Percentiles rank a stretch among this genome's conserved stretches.
phyloP scores from a whole-genome alignment of 2,113 vertebrate species.

The Anolis carolinensis region DNA sequence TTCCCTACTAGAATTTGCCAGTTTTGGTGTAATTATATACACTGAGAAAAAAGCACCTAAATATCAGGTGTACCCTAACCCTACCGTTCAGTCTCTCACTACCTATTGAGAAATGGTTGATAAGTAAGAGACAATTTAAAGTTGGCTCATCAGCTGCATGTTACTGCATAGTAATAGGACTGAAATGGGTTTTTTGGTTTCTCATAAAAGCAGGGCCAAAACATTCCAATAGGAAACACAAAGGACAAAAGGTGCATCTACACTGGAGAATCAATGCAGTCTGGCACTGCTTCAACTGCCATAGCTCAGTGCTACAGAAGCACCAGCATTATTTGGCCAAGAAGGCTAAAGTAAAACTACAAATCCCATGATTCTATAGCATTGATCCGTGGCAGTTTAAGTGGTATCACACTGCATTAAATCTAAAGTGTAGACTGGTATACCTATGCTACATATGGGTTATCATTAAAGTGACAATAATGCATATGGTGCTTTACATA shows the following conservation, averaged over 20 bases:
- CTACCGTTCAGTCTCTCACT: neutral
- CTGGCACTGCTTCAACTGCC: too few relatives aligned
- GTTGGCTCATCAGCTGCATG: neutral
- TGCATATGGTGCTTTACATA: neutral
- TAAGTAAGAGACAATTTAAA: neutral
- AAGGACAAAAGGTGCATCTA: neutral
- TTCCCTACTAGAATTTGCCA: neutral
- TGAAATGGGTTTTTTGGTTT: neutral
- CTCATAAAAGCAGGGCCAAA: neutral
- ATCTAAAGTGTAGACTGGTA: neutral
- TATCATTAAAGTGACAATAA: neutral
- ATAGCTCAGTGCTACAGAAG: too few relatives aligned
- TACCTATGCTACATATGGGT: neutral
- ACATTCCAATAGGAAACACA: neutral
- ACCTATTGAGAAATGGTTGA: neutral
- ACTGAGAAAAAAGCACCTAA: neutral
- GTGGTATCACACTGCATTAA: too few relatives aligned
- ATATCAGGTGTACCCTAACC: neutral
- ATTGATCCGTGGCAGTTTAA: too few relatives aligned
- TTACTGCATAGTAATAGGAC: neutral
- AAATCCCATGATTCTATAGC: too few relatives aligned
- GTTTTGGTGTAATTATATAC: neutral
- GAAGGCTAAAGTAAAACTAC: too few relatives aligned
- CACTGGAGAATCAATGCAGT: neutral
- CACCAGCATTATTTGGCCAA: too few relatives aligned